Evolutionary conservation across 2,888 invertebrate species (phyloP), one percentile per base, ranked within the genome.

Genomic region (Pseudococcus longispinus): DNA sequence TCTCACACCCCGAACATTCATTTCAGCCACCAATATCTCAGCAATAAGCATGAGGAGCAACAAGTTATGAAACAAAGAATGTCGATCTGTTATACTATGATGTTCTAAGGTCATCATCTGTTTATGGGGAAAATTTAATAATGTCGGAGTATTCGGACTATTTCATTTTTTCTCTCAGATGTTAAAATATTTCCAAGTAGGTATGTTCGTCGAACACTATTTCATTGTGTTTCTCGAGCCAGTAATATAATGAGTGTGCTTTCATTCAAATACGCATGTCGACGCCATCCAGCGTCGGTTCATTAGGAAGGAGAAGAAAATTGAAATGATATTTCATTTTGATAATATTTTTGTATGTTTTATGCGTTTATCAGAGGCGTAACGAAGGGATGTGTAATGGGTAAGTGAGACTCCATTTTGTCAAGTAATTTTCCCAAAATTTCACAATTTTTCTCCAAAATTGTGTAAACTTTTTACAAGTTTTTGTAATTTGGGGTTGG

Each of bases 21-120:
- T 80, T 80, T 80, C 37, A 80, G 18, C 77, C 77, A n/a, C 23
- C 42, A 80, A 80, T 80, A 42, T 2, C 37, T 37, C 37, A 42
- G 77, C 77, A n/a, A 42, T 42, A 42, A 80, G 20, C 77, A 42
- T 20, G 77, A 80, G 20, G 42, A 42, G 77, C 77, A 80, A 80
- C 77, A 80, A 80, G 77, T 80, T n/a, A 26, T 42, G 32, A 74
- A 74, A 74, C 32, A 74, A 74, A 74, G 74, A 74, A 74, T 74
- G 29, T n/a, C 18, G 60, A 74, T 29, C 74, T 29, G 74, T 74
- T 74, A 32, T 74, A 74, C 29, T 37, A 37, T 74, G 32, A n/a
- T 74, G 20, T 80, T 80, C 42, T 42, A 11, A 80, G 37, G 37
- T 32, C 77, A 29, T 29, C 29, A 29, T 29, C 29, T 26, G 77